Conservation (phyloP, 2,888 invertebrate genomes). For the Stramonita haemastoma region DNA sequence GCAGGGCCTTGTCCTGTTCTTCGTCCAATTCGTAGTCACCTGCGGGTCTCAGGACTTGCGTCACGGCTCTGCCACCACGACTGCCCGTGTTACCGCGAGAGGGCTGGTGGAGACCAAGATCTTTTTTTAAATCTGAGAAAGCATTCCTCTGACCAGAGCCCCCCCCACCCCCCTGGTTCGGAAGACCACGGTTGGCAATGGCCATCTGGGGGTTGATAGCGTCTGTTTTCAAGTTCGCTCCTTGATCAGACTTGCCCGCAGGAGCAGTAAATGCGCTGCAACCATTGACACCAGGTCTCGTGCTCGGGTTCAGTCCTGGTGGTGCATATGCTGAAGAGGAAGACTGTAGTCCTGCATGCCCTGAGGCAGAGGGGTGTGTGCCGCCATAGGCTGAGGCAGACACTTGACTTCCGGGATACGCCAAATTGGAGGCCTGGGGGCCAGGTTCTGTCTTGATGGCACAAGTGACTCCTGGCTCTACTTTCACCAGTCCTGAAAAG, state of each 20-base stretch:
- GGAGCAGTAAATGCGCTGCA: too few relatives aligned
- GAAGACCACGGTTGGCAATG: background rate
- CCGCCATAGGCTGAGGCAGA: too few relatives aligned
- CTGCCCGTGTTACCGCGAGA: background rate
- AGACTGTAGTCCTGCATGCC: too few relatives aligned
- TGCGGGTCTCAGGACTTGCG: background rate
- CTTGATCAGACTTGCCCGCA: too few relatives aligned
- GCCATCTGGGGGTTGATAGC: too few relatives aligned
- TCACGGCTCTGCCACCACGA: background rate
- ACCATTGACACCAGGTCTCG: too few relatives aligned
- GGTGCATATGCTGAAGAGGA: too few relatives aligned
- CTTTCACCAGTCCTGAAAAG: background rate
- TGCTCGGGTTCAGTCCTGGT: too few relatives aligned
- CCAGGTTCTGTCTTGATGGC: background rate
- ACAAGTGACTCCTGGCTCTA: background rate
- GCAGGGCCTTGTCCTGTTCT: slow-evolving; percentile 19
- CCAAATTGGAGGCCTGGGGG: background rate
- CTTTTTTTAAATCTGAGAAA: background rate
- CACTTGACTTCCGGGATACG: too few relatives aligned
- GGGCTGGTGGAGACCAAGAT: background rate
- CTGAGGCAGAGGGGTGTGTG: too few relatives aligned
- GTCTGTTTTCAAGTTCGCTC: too few relatives aligned
- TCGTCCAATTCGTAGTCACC: slow-evolving; percentile 38
- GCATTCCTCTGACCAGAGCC: background rate
- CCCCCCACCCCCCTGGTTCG: background rate